Percentiles rank a stretch among this genome's conserved stretches.
Conservation (phyloP, 2,113 vertebrate genomes). For the Beaufortia kweichowensis region DNA sequence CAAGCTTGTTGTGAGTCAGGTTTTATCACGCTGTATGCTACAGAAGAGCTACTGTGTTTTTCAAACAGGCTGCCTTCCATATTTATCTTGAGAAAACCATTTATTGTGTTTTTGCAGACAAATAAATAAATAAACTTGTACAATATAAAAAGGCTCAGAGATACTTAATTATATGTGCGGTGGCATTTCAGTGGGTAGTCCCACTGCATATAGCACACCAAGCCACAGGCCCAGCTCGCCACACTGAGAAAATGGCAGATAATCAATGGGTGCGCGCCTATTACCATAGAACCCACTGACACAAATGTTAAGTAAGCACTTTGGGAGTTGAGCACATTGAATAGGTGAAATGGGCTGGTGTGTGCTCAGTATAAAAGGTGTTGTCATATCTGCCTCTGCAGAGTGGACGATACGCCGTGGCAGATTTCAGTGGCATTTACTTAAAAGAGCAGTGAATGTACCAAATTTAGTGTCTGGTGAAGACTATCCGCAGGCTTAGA, state of each 20-base stretch:
- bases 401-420: conserved; percentile 36
- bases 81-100: background rate
- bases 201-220: conserved; percentile 33
- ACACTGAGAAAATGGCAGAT: conserved; percentile 65
- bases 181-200: conserved; percentile 51
- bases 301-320: conserved; percentile 69
- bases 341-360: conserved; percentile 42
- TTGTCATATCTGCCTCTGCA: conserved; percentile 42
- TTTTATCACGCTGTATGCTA: background rate
- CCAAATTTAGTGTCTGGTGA: conserved; percentile 46
- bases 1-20: no score
- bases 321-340: conserved; percentile 51
- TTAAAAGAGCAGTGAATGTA: conserved; percentile 49
- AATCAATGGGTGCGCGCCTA: conserved; percentile 66
- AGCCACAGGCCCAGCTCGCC: conserved; percentile 53
- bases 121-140: conserved; percentile 18
- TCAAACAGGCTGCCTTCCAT: background rate
- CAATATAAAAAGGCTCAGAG: conserved; percentile 41
- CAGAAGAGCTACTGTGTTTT: background rate
- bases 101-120: background rate
- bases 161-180: conserved; percentile 54
- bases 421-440: conserved; percentile 54
- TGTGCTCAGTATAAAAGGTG: conserved; percentile 48
- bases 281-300: conserved; percentile 64
- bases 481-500: conserved; percentile 38